Evolutionary conservation across 2,797 vertebrate species (phyloP).

Genomic region (Calcarius lapponicus): DNA sequence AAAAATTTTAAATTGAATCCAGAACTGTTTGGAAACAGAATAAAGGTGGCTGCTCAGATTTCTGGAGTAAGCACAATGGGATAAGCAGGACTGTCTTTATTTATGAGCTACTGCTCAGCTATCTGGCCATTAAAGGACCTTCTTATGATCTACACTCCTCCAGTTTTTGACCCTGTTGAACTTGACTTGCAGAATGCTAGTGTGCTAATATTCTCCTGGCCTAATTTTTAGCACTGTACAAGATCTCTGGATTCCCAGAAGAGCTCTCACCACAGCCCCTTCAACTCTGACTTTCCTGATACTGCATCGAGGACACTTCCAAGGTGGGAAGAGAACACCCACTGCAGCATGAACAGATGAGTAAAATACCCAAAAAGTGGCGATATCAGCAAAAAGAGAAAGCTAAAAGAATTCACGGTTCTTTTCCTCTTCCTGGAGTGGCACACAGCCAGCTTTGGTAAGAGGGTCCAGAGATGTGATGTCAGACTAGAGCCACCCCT

Average conservation of each 20-base stretch:
- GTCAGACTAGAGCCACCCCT: not conserved
- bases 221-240: not conserved
- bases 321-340: not conserved
- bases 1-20: not conserved
- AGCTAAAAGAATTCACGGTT: not conserved
- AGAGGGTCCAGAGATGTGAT: not conserved
- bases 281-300: not conserved
- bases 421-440: not conserved
- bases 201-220: not conserved
- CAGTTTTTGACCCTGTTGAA: not conserved
- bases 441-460: not conserved
- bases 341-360: not conserved
- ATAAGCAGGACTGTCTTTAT: not conserved
- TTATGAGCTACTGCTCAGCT: not conserved
- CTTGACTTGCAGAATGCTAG: not conserved
- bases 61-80: not conserved
- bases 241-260: not conserved
- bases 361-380: not conserved
- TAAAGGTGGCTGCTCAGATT: not conserved
- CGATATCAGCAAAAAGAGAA: not conserved
- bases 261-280: not conserved
- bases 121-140: not conserved
- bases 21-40: not conserved
- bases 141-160: not conserved
- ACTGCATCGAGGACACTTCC: not conserved